Evolutionary conservation across 2,797 vertebrate genomes (phyloP).

Genomic region (Fistularia commersonii): DNA sequence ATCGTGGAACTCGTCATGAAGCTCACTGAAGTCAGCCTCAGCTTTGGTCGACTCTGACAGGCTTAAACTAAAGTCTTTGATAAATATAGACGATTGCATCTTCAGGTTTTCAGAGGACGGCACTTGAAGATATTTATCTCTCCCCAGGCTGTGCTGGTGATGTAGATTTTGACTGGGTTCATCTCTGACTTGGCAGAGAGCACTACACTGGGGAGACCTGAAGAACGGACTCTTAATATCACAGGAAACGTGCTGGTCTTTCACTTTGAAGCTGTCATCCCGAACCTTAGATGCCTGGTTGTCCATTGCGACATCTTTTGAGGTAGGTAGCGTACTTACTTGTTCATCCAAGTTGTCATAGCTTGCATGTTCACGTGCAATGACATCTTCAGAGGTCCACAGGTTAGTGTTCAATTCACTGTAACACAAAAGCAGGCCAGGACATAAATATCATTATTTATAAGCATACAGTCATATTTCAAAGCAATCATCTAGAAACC

Average conservation of each 20-base stretch:
- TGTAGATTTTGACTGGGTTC: constrained; percentile 24
- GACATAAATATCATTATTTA: background rate
- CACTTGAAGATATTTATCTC: constrained; percentile 14
- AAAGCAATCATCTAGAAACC: too few relatives aligned
- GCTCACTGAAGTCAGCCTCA: constrained; percentile 60
- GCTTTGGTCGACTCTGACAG: constrained; percentile 61
- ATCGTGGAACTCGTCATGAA: constrained; percentile 40
- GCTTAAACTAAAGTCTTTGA: constrained; percentile 58
- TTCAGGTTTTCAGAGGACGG: constrained; percentile 30
- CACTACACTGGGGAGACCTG: constrained; percentile 24
- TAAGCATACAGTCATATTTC: too few relatives aligned
- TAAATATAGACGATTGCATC: constrained; percentile 37
- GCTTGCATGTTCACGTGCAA: constrained; percentile 49
- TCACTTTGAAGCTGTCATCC: constrained; percentile 38
- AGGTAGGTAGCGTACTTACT: constrained; percentile 63
- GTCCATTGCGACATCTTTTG: constrained; percentile 37
- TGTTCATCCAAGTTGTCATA: constrained; percentile 55
- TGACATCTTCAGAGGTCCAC: constrained; percentile 64
- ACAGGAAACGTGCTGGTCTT: constrained; percentile 34
- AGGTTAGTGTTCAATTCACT: constrained; percentile 70
- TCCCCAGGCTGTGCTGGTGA: too few relatives aligned
- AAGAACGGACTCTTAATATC: constrained; percentile 27
- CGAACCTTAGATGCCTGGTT: constrained; percentile 31
- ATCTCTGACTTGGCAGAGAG: constrained; percentile 33
- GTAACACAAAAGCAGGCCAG: constrained; percentile 30